phyloP scores from a whole-genome alignment of 2,113 vertebrate species.

The Dicerorhinus sumatrensis region DNA sequence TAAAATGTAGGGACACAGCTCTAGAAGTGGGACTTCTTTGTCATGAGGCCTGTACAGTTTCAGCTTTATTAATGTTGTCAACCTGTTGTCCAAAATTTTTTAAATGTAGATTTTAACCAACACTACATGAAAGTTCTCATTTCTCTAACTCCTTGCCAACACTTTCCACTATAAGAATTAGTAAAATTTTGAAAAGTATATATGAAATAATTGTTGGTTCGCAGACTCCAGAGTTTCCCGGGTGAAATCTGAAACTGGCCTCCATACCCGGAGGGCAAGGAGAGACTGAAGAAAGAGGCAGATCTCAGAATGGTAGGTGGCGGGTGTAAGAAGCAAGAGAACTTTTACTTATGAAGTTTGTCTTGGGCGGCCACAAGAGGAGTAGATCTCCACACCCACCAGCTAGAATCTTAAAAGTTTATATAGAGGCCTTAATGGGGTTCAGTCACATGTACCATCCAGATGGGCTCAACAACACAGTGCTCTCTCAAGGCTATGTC shows the following conservation, averaged over 20 bases:
- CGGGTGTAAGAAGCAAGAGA: background rate
- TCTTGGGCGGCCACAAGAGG: background rate
- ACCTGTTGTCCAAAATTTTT: background rate
- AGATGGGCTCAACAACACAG: background rate
- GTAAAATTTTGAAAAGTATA: background rate
- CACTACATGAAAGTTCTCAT: background rate
- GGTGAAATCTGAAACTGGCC: background rate
- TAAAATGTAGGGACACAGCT: too few relatives aligned
- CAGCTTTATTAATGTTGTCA: background rate
- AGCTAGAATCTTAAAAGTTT: background rate
- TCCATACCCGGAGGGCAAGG: too few relatives aligned
- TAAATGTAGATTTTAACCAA: background rate
- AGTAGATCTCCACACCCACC: background rate
- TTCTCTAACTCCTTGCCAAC: background rate
- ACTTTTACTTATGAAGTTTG: background rate
- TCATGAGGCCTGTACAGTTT: background rate
- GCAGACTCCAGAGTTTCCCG: too few relatives aligned
- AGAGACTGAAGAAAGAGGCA: background rate
- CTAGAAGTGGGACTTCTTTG: background rate
- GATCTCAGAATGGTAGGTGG: background rate
- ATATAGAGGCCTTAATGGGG: background rate
- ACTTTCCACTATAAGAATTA: background rate
- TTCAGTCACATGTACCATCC: too few relatives aligned
- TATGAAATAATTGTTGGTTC: background rate
- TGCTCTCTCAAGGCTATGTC: background rate